Evolutionary conservation across 2,113 vertebrate species (phyloP).

Genomic region (Colinus virginianus): DNA sequence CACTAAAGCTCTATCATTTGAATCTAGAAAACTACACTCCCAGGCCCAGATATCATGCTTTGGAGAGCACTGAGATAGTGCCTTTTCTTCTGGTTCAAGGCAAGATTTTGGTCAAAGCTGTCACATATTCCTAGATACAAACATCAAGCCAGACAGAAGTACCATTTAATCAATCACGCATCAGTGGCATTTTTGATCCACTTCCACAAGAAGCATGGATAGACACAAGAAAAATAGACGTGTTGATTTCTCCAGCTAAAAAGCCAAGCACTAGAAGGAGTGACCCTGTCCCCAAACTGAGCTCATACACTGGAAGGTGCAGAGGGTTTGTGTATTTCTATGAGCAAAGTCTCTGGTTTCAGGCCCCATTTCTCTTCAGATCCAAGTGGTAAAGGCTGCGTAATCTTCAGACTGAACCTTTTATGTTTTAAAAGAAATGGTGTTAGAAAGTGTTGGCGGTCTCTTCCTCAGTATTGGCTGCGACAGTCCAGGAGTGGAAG

Average conservation of each 20-base stretch:
- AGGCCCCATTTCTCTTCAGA: neutral
- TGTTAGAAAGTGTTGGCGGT: neutral
- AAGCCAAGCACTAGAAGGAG: neutral
- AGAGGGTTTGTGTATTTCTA: too few relatives aligned
- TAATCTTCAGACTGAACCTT: neutral
- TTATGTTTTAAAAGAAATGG: neutral
- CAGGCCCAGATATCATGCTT: neutral
- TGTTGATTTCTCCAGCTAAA: neutral
- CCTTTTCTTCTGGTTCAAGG: neutral
- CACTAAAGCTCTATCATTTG: neutral
- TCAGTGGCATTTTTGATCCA: neutral
- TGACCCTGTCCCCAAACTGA: neutral
- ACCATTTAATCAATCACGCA: neutral
- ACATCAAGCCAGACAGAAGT: neutral
- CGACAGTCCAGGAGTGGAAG: neutral
- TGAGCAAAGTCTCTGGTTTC: neutral
- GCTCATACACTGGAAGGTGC: accelerated
- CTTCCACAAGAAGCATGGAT: neutral
- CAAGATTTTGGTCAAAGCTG: neutral
- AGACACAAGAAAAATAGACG: neutral
- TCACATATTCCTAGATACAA: too few relatives aligned
- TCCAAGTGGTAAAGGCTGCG: neutral
- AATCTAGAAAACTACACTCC: neutral
- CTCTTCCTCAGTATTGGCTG: neutral
- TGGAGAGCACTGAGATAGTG: neutral